Percentiles rank a stretch among this genome's conserved stretches.
These are phyloP conservation scores for Mus musculus DNA, from an alignment of 2,113 vertebrate species.

Conservation along the genomic window GRCm39 chr3:58705501-58706000, in stretches of 20 bases:
- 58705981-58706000: background rate
- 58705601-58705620: background rate
- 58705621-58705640: background rate
- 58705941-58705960: background rate
- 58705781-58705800: conserved; percentile 62
- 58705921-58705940: conserved; percentile 37
- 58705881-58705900: conserved; percentile 44
- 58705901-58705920: conserved; percentile 61
- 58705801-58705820: conserved; percentile 70
- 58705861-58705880: conserved; percentile 62
- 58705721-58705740: conserved; percentile 20
- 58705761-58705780: conserved; percentile 41
- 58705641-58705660: conserved; percentile 1
- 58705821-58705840: conserved; percentile 72
- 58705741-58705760: conserved; percentile 61
- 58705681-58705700: background rate
- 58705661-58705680: conserved; percentile 1
- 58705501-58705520: background rate
- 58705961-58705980: conserved; percentile 7
- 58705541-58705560: background rate
- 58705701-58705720: background rate
- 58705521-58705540: background rate
- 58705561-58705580: background rate
- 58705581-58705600: background rate
- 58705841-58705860: conserved; percentile 71